These are phyloP conservation scores for Drosophila infuscata DNA, from an alignment of 2,888 invertebrate species.

Conservation along the genomic window DNA sequence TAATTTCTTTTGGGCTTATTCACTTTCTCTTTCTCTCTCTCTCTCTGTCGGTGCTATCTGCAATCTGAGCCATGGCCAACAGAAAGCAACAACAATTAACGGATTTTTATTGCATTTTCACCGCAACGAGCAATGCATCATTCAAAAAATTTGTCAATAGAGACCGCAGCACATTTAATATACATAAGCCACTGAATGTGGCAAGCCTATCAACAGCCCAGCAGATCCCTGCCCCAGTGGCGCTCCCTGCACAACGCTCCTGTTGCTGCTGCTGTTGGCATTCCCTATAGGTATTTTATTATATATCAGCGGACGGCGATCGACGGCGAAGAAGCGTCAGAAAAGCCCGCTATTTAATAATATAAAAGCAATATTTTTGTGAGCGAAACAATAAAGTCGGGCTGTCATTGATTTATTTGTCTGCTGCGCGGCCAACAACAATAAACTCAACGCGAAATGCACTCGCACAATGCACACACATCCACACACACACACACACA, in stretches of 20 bases:
- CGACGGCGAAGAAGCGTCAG: constrained; percentile 39
- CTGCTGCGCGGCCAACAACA: constrained; percentile 76
- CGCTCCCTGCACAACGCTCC: constrained; percentile 4
- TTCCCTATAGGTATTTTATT: constrained; percentile 77
- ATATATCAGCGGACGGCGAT: constrained; percentile 69
- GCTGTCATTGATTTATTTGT: constrained; percentile 83
- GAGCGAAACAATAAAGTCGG: constrained; percentile 83
- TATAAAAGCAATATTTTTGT: constrained; percentile 80
- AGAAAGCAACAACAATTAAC: constrained; percentile 68
- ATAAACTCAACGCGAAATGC: constrained; percentile 79
- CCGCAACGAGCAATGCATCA: constrained; percentile 68
- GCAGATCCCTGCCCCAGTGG: not conserved
- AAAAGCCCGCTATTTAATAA: constrained; percentile 66
- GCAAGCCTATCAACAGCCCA: constrained; percentile 40
- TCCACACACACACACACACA: constrained; percentile 40
- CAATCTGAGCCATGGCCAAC: constrained; percentile 38
- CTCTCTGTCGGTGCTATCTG: not conserved
- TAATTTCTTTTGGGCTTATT: not conserved
- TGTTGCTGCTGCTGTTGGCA: constrained; percentile 19
- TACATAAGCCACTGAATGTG: constrained; percentile 43
- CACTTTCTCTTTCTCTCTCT: not conserved
- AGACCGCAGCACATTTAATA: constrained; percentile 75
- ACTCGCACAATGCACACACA: constrained; percentile 67
- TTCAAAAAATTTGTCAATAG: constrained; percentile 79
- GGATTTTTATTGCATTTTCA: constrained; percentile 68